These are phyloP conservation scores for Ectropis crepuscularia DNA, from an alignment of 2,888 invertebrate genomes.

Conservation along the genomic window DNA sequence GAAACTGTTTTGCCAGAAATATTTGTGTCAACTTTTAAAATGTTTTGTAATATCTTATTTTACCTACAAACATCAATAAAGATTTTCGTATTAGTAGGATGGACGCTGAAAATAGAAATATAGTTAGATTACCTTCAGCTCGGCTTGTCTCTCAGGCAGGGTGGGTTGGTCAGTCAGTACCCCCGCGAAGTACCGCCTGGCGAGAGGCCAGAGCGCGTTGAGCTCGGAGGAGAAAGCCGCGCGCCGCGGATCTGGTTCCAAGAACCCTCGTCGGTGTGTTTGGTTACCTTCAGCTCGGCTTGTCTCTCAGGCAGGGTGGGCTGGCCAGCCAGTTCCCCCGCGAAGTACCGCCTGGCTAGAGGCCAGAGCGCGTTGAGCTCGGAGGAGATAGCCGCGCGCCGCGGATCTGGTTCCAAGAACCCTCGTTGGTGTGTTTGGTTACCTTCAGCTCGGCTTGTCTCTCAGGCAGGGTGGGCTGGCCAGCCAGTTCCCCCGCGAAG, in stretches of 20 bases:
- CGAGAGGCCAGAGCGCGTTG: constrained; percentile 97
- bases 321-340: constrained; percentile 90
- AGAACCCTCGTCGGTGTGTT: constrained; percentile 55
- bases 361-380: constrained; percentile 97
- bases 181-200: constrained; percentile 96
- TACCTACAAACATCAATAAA: too few relatives aligned
- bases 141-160: constrained; percentile 88
- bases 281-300: constrained; percentile 91
- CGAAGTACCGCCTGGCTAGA: constrained; percentile 97
- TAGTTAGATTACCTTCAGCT: constrained; percentile 93
- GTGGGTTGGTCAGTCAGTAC: constrained; percentile 90
- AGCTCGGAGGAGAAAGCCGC: constrained; percentile 82
- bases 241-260: constrained; percentile 61
- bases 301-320: constrained; percentile 90
- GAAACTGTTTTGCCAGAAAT: too few relatives aligned
- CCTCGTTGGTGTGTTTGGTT: constrained; percentile 52
- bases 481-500: constrained; percentile 94
- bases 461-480: constrained; percentile 87
- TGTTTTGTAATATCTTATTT: too few relatives aligned
- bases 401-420: constrained; percentile 59
- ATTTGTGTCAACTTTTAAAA: too few relatives aligned
- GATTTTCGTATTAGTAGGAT: too few relatives aligned
- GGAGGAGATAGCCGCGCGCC: constrained; percentile 68
- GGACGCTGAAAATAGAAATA: too few relatives aligned
- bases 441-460: constrained; percentile 92